Evolutionary conservation across 2,797 vertebrate genomes (phyloP), one percentile per base, ranked within the genome.

Genomic region (Epinephelus coioides): DNA sequence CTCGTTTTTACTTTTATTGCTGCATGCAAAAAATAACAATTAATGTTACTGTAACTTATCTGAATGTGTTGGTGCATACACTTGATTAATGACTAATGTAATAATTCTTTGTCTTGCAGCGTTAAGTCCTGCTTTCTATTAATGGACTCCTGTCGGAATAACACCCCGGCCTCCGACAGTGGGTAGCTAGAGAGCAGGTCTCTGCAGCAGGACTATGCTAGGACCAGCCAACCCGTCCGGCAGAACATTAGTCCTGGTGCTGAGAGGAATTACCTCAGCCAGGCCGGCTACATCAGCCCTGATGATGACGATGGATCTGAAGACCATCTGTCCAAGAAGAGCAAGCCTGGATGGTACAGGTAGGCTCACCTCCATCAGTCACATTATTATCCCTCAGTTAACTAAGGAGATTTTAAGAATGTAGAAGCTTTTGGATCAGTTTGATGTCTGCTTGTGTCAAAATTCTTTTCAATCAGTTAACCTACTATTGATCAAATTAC

Each of bases 151-250:
- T 56, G 23, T 40, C 23, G 19, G 4, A 14, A 18, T 1, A 46
- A 23, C 6, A 11, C 2, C 3, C 1, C 0, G 1, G 23, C 30
- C 27, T 49, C 40, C 44, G 19, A 51, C n/a, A 44, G 9, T 21
- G 38, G 6, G 13, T 47, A 21, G n/a, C n/a, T 27, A 59, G 25
- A 7, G 21, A 40, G 34, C 5, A 12, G 46, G 12, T 54, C 53
- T 60, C 8, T 5, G 34, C 34, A 70, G 72, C 51, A 53, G 38
- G 5, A 30, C 5, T 17, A 53, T 9, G 21, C 34, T 17, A 11
- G 13, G 3, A 53, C 8, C 4, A 1, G 10, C 10, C 5, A 14
- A 1, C 11, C 6, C 1, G 0, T 23, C n/a, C 43, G 19, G 18
- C 17, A 54, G 40, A 40, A 27, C 27, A 13, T 54, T 19, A 25